phyloP scores from a whole-genome alignment of 2,797 vertebrate genomes.

The Eremophila alpestris region DNA sequence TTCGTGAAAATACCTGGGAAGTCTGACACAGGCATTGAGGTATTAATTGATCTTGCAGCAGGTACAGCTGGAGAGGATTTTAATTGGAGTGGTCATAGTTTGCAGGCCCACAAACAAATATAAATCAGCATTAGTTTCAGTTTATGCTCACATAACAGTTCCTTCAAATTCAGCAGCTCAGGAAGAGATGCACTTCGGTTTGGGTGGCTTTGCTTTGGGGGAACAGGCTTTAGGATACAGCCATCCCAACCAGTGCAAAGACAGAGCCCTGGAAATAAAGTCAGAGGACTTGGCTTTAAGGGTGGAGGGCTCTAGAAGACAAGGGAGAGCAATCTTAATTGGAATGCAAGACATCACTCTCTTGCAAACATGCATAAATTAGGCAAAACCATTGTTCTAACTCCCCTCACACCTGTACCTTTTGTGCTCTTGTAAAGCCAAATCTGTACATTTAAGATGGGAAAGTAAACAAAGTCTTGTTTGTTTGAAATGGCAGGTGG shows the following conservation, averaged over 20 bases:
- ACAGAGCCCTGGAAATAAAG: not conserved
- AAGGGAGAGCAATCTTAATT: not conserved
- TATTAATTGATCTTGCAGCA: not conserved
- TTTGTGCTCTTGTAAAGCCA: not conserved
- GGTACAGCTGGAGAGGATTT: not conserved
- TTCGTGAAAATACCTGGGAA: not conserved
- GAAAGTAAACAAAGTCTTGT: slow-evolving; percentile 25
- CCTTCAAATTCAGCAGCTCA: not conserved
- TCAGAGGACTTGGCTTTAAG: not conserved
- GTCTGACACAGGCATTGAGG: not conserved
- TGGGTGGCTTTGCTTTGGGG: not conserved
- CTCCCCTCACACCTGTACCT: not conserved
- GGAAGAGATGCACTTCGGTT: not conserved
- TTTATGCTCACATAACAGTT: not conserved
- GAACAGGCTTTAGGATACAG: not conserved
- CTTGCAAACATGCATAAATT: not conserved
- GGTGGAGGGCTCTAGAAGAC: not conserved
- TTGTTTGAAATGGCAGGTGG: not conserved
- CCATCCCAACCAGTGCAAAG: not conserved
- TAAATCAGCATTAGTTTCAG: not conserved
- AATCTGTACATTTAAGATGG: not conserved
- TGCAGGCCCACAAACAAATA: not conserved
- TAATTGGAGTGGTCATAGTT: not conserved
- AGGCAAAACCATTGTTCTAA: not conserved
- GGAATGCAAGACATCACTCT: not conserved